These are phyloP conservation scores for Pygathrix nemaeus DNA, from an alignment of 2,113 vertebrate genomes.

Conservation along the genomic window DNA sequence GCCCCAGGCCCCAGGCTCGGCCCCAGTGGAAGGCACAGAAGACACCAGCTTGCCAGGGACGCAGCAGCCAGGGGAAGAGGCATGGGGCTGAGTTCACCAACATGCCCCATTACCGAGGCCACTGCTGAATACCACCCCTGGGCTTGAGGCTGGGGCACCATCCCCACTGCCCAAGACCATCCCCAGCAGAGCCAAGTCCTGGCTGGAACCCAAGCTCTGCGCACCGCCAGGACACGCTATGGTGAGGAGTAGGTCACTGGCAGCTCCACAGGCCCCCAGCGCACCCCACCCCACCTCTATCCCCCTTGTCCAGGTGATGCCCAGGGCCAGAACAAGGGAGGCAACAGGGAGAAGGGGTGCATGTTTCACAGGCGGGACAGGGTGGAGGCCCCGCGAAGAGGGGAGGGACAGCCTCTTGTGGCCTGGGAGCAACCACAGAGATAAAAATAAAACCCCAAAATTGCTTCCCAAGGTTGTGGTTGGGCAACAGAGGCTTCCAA, in stretches of 20 bases:
- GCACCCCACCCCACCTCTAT: background rate
- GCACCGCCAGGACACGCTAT: background rate
- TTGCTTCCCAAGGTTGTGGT: background rate
- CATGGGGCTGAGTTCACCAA: background rate
- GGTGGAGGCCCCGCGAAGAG: background rate
- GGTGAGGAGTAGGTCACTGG: rapidly evolving
- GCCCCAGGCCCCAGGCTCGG: too few species aligned
- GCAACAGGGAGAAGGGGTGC: background rate
- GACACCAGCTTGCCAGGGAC: rapidly evolving
- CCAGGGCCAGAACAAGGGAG: background rate
- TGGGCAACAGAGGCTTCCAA: background rate
- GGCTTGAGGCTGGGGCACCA: background rate
- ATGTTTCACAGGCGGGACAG: background rate
- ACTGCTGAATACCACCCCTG: too few species aligned
- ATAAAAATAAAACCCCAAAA: constrained; percentile 50
- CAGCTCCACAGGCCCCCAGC: background rate
- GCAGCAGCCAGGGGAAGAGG: background rate
- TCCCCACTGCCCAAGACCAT: background rate
- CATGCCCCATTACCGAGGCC: too few species aligned
- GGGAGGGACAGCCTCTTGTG: rapidly evolving
- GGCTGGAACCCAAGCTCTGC: background rate
- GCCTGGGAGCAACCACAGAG: background rate
- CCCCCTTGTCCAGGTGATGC: too few species aligned
- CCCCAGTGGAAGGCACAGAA: background rate
- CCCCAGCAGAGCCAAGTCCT: background rate